Percentiles rank a stretch among this genome's conserved stretches.
Evolutionary conservation across 2,797 vertebrate genomes (phyloP).

Genomic region (Melopsittacus undulatus): DNA sequence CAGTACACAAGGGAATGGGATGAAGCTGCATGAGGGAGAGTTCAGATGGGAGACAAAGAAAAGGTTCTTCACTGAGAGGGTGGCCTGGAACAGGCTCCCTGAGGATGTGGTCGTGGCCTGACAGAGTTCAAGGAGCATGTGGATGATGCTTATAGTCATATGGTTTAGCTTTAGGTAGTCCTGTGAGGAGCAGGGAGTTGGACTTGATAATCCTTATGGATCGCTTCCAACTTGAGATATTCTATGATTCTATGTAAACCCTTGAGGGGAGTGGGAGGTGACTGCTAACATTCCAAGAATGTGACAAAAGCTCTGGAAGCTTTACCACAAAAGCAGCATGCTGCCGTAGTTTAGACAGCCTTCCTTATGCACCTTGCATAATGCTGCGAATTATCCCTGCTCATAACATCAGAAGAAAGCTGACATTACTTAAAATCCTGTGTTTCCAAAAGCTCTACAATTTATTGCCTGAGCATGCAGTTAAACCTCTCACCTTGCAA

Average conservation of each 20-base stretch:
- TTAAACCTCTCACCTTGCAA: not conserved
- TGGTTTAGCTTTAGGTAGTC: not conserved
- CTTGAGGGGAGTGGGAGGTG: accelerated
- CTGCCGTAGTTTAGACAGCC: not conserved
- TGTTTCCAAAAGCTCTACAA: not conserved
- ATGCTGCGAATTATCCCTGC: not conserved
- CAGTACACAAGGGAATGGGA: not conserved
- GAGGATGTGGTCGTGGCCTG: not conserved
- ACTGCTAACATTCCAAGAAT: not conserved
- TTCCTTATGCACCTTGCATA: not conserved
- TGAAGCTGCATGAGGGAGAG: not conserved
- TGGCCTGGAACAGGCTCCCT: not conserved
- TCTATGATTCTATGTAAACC: not conserved
- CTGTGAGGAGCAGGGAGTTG: not conserved
- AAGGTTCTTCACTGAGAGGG: not conserved
- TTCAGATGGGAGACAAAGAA: not conserved
- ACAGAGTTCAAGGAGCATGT: not conserved
- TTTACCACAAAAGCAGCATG: not conserved
- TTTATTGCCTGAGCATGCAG: not conserved
- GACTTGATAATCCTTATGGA: not conserved
- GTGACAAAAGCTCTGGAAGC: not conserved
- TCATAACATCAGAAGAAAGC: not conserved
- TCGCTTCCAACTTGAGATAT: not conserved
- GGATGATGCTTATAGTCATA: accelerated
- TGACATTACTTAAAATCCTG: not conserved